Evolutionary conservation across 2,888 invertebrate species (phyloP), one percentile per base, ranked within the genome.

Genomic region (Leucophenga montana): DNA sequence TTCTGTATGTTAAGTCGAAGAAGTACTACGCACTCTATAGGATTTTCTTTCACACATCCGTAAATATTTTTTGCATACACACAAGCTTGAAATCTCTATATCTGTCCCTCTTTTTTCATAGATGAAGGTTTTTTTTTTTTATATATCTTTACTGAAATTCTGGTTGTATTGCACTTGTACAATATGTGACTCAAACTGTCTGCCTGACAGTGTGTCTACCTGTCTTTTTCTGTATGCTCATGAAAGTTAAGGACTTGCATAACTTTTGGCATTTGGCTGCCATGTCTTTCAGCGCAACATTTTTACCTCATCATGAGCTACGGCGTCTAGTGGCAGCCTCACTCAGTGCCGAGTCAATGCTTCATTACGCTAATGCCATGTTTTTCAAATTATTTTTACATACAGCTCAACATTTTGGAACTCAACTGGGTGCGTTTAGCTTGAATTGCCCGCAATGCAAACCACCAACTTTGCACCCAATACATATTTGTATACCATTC

Each of bases 281-380:
- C 78, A 59, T 72, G 79, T 75, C 73, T 71, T 72, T 75, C 75
- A 68, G 71, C 70, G 57, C 75, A 67, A 68, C 53, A 67, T 68
- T 68, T 31, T 71, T 61, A 48, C 61, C 48, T 31, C 16, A 16
- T 18, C 57, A 18, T 54, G 14, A 22, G n/a, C 31, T 39, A 22
- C 18, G 16, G 11, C 39, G 22, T 14, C 14, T 59, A 31, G 22
- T 54, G 27, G 33, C 59, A 59, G 44, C 8, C 46, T 20, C 46
- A 48, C 22, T 4, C 48, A 48, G 67, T 71, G 68, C 62, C 74
- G 77, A 76, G 76, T 80, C 79, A 82, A 87, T 87, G 88, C 85
- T 87, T 88, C 88, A 88, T 88, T 88, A 88, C 84, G 83, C 85
- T 87, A 87, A 88, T 87, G 86, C 80, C 78, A 76, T 83, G 84